phyloP scores from a whole-genome alignment of 2,113 vertebrate genomes.

The Nerophis ophidion region DNA sequence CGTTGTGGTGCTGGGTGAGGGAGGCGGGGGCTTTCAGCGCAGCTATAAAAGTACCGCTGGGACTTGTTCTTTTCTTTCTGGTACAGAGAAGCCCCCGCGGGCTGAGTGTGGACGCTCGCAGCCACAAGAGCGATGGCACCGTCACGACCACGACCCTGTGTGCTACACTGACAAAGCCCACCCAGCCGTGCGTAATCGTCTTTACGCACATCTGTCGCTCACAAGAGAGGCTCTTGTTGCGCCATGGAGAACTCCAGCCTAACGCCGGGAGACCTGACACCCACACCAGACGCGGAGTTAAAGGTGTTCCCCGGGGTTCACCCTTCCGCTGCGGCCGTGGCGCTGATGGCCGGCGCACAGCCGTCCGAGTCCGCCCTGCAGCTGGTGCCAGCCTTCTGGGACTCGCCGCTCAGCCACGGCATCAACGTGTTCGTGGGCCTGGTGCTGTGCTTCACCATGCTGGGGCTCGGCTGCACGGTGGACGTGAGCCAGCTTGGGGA shows the following conservation, averaged over 20 bases:
- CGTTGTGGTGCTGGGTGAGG: neutral
- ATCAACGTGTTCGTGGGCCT: slow-evolving; percentile 89
- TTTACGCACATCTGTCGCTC: neutral
- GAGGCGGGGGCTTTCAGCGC: neutral
- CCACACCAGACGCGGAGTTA: neutral
- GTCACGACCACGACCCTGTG: slow-evolving; percentile 24
- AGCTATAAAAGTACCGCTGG: slow-evolving; percentile 11
- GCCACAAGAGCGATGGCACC: slow-evolving; percentile 34
- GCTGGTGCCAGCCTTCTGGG: slow-evolving; percentile 73
- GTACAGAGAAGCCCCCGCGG: neutral
- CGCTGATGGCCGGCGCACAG: slow-evolving; percentile 13
- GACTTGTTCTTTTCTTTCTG: slow-evolving; percentile 8
- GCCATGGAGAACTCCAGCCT: slow-evolving; percentile 64
- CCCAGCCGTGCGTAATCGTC: neutral
- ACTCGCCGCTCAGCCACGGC: slow-evolving; percentile 82
- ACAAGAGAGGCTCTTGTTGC: slow-evolving; percentile 39
- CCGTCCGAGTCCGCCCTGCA: slow-evolving; percentile 44
- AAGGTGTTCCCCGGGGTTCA: neutral
- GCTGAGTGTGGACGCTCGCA: slow-evolving; percentile 22
- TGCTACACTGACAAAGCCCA: slow-evolving; percentile 1
- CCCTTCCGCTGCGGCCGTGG: neutral
- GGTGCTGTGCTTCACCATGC: slow-evolving; percentile 89
- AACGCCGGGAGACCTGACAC: neutral
- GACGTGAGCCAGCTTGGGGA: slow-evolving; percentile 81
- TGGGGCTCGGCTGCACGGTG: slow-evolving; percentile 94